Evolutionary conservation across 2,888 invertebrate genomes (phyloP).

Genomic region (Cheilosia soror): DNA sequence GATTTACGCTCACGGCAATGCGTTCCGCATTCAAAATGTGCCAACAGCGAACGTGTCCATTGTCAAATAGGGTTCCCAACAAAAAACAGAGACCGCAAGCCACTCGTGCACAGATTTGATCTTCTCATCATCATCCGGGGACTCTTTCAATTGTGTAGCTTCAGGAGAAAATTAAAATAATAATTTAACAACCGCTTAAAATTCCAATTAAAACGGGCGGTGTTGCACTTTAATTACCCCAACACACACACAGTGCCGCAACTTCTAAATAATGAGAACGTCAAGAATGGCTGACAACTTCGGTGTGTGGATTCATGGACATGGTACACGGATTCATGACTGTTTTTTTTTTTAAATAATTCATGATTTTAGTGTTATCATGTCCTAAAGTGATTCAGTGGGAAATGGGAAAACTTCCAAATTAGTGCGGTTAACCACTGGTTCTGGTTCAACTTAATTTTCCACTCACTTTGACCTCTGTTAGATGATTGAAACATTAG

Average conservation of each 20-base stretch:
- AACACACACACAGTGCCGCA: background rate
- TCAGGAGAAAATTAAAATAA: slow-evolving; percentile 41
- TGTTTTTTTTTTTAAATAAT: slow-evolving; percentile 41
- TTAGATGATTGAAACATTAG: slow-evolving; percentile 65
- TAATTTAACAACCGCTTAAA: slow-evolving; percentile 58
- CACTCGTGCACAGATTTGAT: slow-evolving; percentile 15
- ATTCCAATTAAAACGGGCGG: slow-evolving; percentile 58
- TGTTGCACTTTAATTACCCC: slow-evolving; percentile 43
- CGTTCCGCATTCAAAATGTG: slow-evolving; percentile 36
- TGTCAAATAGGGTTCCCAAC: slow-evolving; percentile 31
- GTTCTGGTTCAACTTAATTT: slow-evolving; percentile 19
- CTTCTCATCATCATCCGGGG: slow-evolving; percentile 20
- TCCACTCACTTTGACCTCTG: slow-evolving; percentile 41
- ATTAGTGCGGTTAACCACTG: slow-evolving; percentile 16
- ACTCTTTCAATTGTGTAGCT: slow-evolving; percentile 26
- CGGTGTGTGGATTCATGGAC: background rate
- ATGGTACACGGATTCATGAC: background rate
- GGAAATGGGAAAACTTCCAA: slow-evolving; percentile 14
- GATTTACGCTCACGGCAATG: slow-evolving; percentile 44
- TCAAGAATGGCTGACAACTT: background rate
- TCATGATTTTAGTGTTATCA: slow-evolving; percentile 44
- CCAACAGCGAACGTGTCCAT: slow-evolving; percentile 17
- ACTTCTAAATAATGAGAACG: slow-evolving; percentile 17
- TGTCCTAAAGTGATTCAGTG: slow-evolving; percentile 19
- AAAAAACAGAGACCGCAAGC: slow-evolving; percentile 32